Evolutionary conservation across 2,888 invertebrate genomes (phyloP), one percentile per base, ranked within the genome.

Genomic region (Caenorhabditis sulstoni): DNA sequence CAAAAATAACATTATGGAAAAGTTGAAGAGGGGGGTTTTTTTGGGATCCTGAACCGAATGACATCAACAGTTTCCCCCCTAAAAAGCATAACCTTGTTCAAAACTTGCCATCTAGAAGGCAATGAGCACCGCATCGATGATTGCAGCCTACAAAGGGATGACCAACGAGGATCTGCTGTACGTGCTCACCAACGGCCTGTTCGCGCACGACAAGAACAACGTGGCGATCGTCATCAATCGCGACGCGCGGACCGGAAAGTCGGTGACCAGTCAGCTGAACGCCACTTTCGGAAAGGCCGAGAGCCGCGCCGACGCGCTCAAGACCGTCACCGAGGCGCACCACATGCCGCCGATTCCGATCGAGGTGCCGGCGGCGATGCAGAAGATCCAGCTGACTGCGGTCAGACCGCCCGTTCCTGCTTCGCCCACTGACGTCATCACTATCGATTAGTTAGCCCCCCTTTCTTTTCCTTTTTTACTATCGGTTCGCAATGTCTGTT

Each of bases 181-280:
- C 44, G 50, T 71, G 7, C 57, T 71, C 23, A 44, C 55, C 41
- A 71, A 71, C 50, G 71, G 71, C 7, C 49, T 71, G 5, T 71
- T 55, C 50, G 55, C 62, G 16, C 71, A 71, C n/a, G 16, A 71
- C 44, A 55, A 62, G 12, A 49, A 41, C 11, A 71, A 71, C 35
- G 71, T 62, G 49, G 71, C 71, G 4, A 71, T 71, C 1, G 71
- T 71, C 1, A 57, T 71, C 47, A 71, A 71, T 49, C 53, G 55
- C 39, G 71, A 71, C 20, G n/a, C 62, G 7, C 35, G 11, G 1
- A 64, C 62, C 3, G 71, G 71, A 1, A 62, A 64, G 20, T 39
- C 39, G 23, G 71, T 49, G 12, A 64, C 64, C 12, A 49, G 49
- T 44, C 62, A 47, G 20, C 62, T 71, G 71, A 18, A 57, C 14